These are phyloP conservation scores for Oreocharis arfaki DNA, from an alignment of 2,113 vertebrate genomes.

Conservation along the genomic window DNA sequence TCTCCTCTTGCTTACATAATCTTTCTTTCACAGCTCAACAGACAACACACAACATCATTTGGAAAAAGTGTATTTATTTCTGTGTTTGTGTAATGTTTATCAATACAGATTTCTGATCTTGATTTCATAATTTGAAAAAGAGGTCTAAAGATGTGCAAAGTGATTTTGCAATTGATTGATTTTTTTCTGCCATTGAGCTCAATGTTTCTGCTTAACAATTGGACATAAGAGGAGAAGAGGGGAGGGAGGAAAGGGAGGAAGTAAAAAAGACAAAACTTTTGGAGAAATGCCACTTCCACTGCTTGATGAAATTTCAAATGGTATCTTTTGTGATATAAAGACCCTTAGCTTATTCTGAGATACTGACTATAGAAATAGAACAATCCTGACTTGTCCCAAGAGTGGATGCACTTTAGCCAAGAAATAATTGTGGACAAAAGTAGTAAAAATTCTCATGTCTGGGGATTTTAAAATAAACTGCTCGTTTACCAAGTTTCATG, in stretches of 20 bases:
- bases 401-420: background rate
- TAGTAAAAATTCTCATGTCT: background rate
- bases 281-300: background rate
- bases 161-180: background rate
- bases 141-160: background rate
- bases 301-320: background rate
- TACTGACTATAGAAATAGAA: background rate
- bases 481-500: background rate
- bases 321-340: background rate
- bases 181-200: background rate
- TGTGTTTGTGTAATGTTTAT: background rate
- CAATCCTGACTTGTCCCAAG: background rate
- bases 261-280: background rate
- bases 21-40: background rate
- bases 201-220: background rate
- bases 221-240: background rate
- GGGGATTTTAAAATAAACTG: background rate
- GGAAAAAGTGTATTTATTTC: background rate
- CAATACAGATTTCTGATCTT: background rate
- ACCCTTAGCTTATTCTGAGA: background rate
- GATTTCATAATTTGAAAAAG: background rate
- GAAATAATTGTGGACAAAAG: background rate
- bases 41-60: background rate
- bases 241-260: background rate
- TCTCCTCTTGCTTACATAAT: background rate